Evolutionary conservation across 2,797 vertebrate species (phyloP).

Genomic region (Platyrinchus mystaceus): DNA sequence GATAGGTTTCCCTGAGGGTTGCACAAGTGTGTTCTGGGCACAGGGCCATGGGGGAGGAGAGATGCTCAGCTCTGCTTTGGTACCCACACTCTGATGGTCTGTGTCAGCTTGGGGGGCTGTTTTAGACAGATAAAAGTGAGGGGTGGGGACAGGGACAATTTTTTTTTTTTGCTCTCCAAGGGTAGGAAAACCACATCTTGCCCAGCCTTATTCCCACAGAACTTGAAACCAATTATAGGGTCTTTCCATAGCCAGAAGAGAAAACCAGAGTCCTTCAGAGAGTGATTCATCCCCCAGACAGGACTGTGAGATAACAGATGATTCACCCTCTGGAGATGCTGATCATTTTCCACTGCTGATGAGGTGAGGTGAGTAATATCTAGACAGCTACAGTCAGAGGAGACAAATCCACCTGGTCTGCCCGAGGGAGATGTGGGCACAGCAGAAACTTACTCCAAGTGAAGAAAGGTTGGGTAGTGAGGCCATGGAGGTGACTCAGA

Average conservation of each 20-base stretch:
- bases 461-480: not conserved
- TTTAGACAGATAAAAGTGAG: not conserved
- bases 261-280: not conserved
- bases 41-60: not conserved
- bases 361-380: constrained; percentile 2
- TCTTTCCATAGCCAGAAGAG: not conserved
- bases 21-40: not conserved
- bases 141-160: not conserved
- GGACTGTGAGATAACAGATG: not conserved
- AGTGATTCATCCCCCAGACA: not conserved
- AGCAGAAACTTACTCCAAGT: not conserved
- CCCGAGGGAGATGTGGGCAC: not conserved
- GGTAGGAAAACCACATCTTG: not conserved
- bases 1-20: not conserved
- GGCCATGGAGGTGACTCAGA: not conserved
- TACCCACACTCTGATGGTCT: not conserved
- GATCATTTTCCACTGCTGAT: constrained; percentile 11
- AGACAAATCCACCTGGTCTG: constrained; percentile 31
- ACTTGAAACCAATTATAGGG: not conserved
- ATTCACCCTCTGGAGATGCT: constrained; percentile 24
- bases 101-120: not conserved
- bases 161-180: not conserved
- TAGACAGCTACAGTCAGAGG: not conserved
- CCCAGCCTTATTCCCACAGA: not conserved
- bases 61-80: not conserved